A percentile compares a stretch with the other conserved stretches of the same genome.
Conservation (phyloP, 2,797 vertebrate species). For the Florisuga fusca region DNA sequence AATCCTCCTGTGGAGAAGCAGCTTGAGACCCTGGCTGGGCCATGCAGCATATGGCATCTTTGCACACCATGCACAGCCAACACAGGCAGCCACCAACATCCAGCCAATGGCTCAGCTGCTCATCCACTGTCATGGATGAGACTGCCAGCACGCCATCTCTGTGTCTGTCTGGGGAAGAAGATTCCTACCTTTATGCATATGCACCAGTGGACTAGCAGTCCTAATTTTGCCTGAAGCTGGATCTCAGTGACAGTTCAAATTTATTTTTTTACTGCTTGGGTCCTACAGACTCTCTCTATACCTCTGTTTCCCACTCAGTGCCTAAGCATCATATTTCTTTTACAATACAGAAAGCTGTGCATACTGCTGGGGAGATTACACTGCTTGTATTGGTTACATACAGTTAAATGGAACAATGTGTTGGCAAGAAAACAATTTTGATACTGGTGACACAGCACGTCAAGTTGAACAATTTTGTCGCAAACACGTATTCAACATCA, state of each 20-base stretch:
- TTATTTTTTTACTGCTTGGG: neutral
- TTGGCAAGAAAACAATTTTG: neutral
- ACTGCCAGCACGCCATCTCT: neutral
- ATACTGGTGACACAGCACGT: neutral
- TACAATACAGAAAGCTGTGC: neutral
- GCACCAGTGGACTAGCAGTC: neutral
- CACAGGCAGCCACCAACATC: constrained; percentile 9
- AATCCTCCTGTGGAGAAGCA: constrained; percentile 39
- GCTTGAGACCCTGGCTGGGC: constrained; percentile 44
- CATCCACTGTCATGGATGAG: fast-evolving
- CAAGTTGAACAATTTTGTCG: neutral
- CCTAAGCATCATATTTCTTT: neutral
- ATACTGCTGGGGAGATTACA: neutral
- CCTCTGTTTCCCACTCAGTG: neutral
- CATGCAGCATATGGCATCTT: constrained; percentile 26
- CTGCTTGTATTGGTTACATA: neutral
- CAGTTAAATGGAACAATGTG: neutral
- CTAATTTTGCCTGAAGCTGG: neutral
- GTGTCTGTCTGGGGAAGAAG: neutral
- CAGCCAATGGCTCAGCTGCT: neutral
- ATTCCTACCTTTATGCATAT: neutral
- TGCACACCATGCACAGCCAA: neutral
- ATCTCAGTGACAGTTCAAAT: neutral
- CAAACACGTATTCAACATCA: neutral
- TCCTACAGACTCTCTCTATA: neutral